Evolutionary conservation across 1,140 invertebrate genomes (phyloP).

Genomic region (Bicyclus anynana): DNA sequence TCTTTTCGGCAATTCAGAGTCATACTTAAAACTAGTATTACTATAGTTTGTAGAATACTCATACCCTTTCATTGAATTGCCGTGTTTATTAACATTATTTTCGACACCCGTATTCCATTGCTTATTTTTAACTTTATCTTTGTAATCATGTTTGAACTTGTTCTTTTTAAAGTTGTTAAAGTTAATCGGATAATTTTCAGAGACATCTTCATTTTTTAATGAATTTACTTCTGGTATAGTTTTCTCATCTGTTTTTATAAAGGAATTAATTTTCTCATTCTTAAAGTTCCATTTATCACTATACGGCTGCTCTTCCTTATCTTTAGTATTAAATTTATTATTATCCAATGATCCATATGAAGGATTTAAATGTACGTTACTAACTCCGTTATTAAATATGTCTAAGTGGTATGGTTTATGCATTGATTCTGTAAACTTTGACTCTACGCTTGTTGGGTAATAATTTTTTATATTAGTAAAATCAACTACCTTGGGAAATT

Average conservation of each 20-base stretch:
- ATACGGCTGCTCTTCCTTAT: constrained; percentile 18
- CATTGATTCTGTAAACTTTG: constrained; percentile 35
- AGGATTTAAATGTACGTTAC: constrained; percentile 16
- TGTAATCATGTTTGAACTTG: constrained; percentile 40
- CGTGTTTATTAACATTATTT: constrained; percentile 39
- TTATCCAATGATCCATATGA: no score
- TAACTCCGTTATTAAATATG: constrained; percentile 6
- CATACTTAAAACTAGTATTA: constrained; percentile 49
- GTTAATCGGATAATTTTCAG: constrained; percentile 9
- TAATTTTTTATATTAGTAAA: constrained; percentile 54
- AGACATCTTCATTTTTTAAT: constrained; percentile 8
- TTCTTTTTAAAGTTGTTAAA: constrained; percentile 21
- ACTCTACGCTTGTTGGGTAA: constrained; percentile 47
- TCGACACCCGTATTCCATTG: constrained; percentile 32
- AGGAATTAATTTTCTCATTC: constrained; percentile 27
- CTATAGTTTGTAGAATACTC: constrained; percentile 57
- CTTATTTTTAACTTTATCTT: constrained; percentile 50
- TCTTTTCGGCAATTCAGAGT: constrained; percentile 35
- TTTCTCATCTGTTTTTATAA: constrained; percentile 14
- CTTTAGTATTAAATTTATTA: constrained; percentile 22
- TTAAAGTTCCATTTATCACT: constrained; percentile 33
- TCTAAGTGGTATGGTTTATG: constrained; percentile 28
- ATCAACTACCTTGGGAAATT: constrained; percentile 60
- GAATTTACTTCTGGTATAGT: constrained; percentile 14
- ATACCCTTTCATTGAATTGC: constrained; percentile 49